phyloP scores from a whole-genome alignment of 1,140 invertebrate genomes.

The Meloidogyne hapla region DNA sequence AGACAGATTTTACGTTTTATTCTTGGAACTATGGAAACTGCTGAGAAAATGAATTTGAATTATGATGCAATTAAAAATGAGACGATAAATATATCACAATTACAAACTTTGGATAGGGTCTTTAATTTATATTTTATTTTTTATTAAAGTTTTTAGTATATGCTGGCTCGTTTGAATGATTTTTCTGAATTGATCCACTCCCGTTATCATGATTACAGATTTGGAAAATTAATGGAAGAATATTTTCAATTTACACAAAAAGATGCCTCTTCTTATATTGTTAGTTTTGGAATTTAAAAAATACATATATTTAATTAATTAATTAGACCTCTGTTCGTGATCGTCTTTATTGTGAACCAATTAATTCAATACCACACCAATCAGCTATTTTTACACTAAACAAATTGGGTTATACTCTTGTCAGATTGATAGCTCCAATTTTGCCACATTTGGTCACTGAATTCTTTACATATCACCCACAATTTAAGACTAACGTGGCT shows the following conservation, averaged over 20 bases:
- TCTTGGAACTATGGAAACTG: constrained; percentile 49
- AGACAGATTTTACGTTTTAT: constrained; percentile 53
- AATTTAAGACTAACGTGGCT: not conserved
- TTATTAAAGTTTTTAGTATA: constrained; percentile 48
- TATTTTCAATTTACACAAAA: constrained; percentile 53
- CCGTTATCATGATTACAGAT: constrained; percentile 47
- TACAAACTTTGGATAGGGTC: constrained; percentile 20
- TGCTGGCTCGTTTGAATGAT: constrained; percentile 38
- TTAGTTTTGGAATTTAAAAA: constrained; percentile 28
- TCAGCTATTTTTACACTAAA: constrained; percentile 53
- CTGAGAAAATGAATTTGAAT: constrained; percentile 2
- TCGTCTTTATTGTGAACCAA: constrained; percentile 59
- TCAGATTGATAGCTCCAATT: constrained; percentile 52
- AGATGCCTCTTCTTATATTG: constrained; percentile 56
- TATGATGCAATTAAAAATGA: not conserved
- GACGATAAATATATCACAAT: not conserved
- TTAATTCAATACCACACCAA: constrained; percentile 40
- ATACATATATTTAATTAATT: not conserved
- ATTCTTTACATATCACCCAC: constrained; percentile 50
- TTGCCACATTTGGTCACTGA: constrained; percentile 57
- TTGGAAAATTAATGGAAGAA: constrained; percentile 51
- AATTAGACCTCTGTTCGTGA: constrained; percentile 57
- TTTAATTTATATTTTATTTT: not conserved
- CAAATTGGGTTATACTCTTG: constrained; percentile 40
- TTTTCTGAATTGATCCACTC: constrained; percentile 27